These are phyloP conservation scores for Dryobotodes eremita DNA, from an alignment of 2,888 invertebrate genomes.

Conservation along the genomic window DNA sequence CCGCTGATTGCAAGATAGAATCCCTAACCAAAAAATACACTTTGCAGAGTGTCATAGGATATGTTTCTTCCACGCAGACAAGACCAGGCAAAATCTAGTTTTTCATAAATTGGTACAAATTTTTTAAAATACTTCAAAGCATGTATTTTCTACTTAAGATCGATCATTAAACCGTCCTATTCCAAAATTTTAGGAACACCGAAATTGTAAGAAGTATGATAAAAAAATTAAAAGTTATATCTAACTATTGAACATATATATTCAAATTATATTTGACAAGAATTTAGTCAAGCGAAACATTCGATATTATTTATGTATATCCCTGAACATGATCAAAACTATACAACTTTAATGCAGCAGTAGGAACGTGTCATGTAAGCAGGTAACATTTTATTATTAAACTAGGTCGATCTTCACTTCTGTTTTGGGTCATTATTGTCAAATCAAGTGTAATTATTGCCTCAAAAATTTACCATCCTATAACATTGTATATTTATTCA, in stretches of 20 bases:
- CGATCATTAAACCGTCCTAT: background rate
- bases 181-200: too few relatives aligned
- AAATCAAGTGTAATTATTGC: background rate
- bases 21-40: too few relatives aligned
- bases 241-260: too few relatives aligned
- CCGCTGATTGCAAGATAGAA: too few relatives aligned
- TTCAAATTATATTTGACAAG: background rate
- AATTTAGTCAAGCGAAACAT: background rate
- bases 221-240: too few relatives aligned
- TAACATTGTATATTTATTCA: background rate
- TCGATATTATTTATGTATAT: background rate
- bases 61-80: background rate
- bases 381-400: background rate
- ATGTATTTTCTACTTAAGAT: background rate
- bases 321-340: background rate
- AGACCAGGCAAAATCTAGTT: background rate
- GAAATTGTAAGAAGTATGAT: too few relatives aligned
- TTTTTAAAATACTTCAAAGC: too few relatives aligned
- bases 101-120: too few relatives aligned
- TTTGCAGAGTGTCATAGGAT: background rate
- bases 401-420: background rate
- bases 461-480: background rate
- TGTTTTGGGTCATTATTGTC: background rate
- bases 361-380: background rate
- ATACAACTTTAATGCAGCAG: background rate